A percentile compares a stretch with the other conserved stretches of the same genome.
These are phyloP conservation scores for Tenthredo notha DNA, from an alignment of 2,888 invertebrate species.

Conservation along the genomic window DNA sequence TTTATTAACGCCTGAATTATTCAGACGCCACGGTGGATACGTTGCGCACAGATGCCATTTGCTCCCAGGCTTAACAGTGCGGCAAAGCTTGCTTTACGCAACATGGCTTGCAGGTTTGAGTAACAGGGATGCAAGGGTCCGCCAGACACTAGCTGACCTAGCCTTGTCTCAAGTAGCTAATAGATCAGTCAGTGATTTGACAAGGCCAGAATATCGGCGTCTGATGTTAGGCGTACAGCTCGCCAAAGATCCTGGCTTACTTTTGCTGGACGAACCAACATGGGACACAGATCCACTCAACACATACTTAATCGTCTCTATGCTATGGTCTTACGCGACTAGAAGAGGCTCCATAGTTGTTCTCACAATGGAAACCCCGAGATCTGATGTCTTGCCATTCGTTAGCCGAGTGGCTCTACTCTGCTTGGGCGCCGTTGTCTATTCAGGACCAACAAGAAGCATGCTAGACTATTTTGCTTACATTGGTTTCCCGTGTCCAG, in stretches of 20 bases:
- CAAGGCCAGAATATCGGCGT: slow-evolving; percentile 93
- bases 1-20: slow-evolving; percentile 89
- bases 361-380: slow-evolving; percentile 95
- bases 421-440: slow-evolving; percentile 94
- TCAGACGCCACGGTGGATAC: slow-evolving; percentile 92
- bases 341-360: slow-evolving; percentile 95
- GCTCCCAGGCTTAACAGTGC: slow-evolving; percentile 92
- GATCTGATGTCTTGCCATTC: slow-evolving; percentile 97
- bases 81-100: slow-evolving; percentile 90
- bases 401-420: slow-evolving; percentile 94
- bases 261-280: slow-evolving; percentile 96
- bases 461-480: slow-evolving; percentile 97
- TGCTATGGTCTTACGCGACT: slow-evolving; percentile 93
- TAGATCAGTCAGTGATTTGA: slow-evolving; percentile 90
- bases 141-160: slow-evolving; percentile 95
- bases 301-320: slow-evolving; percentile 96
- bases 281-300: slow-evolving; percentile 97
- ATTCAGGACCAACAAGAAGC: slow-evolving; percentile 93
- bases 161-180: slow-evolving; percentile 95
- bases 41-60: slow-evolving; percentile 93
- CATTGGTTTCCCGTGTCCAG: slow-evolving; percentile 98
- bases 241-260: slow-evolving; percentile 94
- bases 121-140: slow-evolving; percentile 86
- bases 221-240: slow-evolving; percentile 95
- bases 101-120: slow-evolving; percentile 79